Percentiles rank a stretch among this genome's conserved stretches.
phyloP scores from a whole-genome alignment of 2,888 invertebrate genomes.

The Amblyjoppa fuscipennis region DNA sequence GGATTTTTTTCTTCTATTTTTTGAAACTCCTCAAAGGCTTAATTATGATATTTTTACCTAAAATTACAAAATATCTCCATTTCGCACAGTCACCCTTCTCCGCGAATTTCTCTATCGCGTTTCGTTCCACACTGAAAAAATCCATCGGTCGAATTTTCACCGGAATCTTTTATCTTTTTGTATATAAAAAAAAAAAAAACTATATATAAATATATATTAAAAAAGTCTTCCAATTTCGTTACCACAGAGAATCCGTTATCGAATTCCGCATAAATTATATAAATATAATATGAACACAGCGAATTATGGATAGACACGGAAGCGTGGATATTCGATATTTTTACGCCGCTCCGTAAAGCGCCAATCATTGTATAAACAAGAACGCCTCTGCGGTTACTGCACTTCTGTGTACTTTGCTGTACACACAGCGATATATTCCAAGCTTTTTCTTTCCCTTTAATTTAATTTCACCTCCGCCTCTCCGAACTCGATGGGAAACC shows the following conservation, averaged over 20 bases:
- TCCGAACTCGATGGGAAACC: neutral
- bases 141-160: neutral
- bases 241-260: neutral
- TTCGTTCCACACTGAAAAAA: neutral
- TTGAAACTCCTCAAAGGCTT: too few species aligned
- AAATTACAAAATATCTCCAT: too few species aligned
- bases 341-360: neutral
- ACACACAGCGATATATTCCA: neutral
- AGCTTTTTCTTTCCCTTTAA: neutral
- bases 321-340: neutral
- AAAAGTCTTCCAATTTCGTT: neutral
- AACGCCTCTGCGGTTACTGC: neutral
- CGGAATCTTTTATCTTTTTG: neutral
- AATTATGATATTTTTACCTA: too few species aligned
- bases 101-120: too few species aligned
- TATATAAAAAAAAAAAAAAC: too few species aligned
- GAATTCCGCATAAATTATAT: neutral
- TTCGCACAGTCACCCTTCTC: too few species aligned
- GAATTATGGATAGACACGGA: neutral
- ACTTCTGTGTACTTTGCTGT: neutral
- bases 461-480: neutral
- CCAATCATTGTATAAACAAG: slow-evolving; percentile 1
- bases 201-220: too few species aligned
- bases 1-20: too few species aligned
- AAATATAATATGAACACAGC: neutral